phyloP scores from a whole-genome alignment of 2,113 vertebrate genomes.

The Lepisosteus oculatus region DNA sequence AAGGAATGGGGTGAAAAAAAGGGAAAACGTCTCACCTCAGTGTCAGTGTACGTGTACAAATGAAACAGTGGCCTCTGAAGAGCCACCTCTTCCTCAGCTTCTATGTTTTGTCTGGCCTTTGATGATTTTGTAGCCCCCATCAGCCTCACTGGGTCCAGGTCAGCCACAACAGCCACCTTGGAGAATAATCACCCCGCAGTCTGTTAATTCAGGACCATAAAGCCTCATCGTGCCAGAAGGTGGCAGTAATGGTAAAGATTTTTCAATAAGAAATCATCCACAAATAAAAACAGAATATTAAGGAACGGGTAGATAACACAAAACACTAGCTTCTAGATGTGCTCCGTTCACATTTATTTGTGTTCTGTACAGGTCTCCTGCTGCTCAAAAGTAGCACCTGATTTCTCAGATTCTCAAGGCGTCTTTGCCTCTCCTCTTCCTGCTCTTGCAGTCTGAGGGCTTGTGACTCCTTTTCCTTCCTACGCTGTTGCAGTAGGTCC shows the following conservation, averaged over 20 bases:
- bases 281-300: conserved; percentile 20
- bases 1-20: neutral
- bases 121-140: conserved; percentile 81
- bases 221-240: conserved; percentile 32
- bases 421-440: conserved; percentile 55
- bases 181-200: neutral
- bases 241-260: conserved; percentile 45
- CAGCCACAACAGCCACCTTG: conserved; percentile 75
- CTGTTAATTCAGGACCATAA: too few species aligned
- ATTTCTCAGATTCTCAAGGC: conserved; percentile 71
- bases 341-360: neutral
- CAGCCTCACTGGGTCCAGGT: conserved; percentile 75
- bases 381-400: conserved; percentile 64
- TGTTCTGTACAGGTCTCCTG: neutral
- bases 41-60: conserved; percentile 80
- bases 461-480: conserved; percentile 56
- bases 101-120: conserved; percentile 59
- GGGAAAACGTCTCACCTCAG: conserved; percentile 71
- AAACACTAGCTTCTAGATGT: neutral
- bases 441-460: conserved; percentile 56
- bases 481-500: conserved; percentile 52
- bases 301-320: conserved; percentile 31
- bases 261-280: conserved; percentile 1
- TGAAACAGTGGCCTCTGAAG: conserved; percentile 82
- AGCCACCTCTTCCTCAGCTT: conserved; percentile 55